A percentile compares a stretch with the other conserved stretches of the same genome.
These are phyloP conservation scores for Dendrocincla tyrannina DNA, from an alignment of 2,797 vertebrate species.

Conservation along the genomic window DNA sequence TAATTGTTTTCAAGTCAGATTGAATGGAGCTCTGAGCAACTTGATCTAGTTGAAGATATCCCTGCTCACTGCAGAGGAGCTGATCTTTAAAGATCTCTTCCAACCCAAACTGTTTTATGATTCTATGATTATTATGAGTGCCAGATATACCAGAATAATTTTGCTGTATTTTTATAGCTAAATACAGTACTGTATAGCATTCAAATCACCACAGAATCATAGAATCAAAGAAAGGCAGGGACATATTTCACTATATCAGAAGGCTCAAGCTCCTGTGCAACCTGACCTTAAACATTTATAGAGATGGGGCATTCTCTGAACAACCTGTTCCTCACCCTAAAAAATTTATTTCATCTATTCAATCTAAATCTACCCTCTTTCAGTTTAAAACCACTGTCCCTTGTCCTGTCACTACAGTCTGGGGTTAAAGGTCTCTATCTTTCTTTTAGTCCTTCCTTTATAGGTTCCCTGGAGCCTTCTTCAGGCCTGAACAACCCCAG, in stretches of 20 bases:
- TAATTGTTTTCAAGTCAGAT: not conserved
- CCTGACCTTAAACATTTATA: not conserved
- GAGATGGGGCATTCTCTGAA: not conserved
- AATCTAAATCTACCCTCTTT: not conserved
- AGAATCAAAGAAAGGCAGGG: not conserved
- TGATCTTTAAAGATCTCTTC: not conserved
- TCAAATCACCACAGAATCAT: not conserved
- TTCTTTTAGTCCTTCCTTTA: not conserved
- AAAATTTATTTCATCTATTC: not conserved
- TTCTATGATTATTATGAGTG: not conserved
- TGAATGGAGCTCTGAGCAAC: not conserved
- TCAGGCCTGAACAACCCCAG: not conserved
- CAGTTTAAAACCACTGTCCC: not conserved
- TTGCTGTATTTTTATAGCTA: not conserved
- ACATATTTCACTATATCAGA: not conserved
- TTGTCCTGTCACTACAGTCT: not conserved
- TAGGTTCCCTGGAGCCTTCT: not conserved
- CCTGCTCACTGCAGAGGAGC: not conserved
- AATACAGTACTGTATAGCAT: not conserved
- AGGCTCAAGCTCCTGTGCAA: not conserved
- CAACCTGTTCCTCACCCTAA: not conserved
- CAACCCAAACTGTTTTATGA: not conserved
- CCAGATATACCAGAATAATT: not conserved
- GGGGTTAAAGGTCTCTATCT: not conserved
- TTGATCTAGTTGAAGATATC: not conserved